Evolutionary conservation across 2,797 vertebrate genomes (phyloP).

Genomic region (Arrhamphus sclerolepis): DNA sequence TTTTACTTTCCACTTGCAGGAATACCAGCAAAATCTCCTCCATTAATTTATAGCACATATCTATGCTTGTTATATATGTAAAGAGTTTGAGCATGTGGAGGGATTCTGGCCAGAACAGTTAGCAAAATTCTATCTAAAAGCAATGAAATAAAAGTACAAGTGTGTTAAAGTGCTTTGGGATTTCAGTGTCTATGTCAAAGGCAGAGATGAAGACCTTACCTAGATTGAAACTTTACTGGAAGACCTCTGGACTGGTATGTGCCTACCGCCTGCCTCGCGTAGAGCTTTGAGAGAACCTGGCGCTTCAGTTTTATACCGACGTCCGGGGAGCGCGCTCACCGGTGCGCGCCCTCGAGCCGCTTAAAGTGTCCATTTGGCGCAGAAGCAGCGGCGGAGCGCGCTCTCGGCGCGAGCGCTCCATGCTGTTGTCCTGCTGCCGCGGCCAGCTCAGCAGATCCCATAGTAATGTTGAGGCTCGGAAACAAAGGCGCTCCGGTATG

Average conservation of each 20-base stretch:
- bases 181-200: slow-evolving; percentile 32
- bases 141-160: background rate
- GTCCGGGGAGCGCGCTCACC: slow-evolving; percentile 31
- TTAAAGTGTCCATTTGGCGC: background rate
- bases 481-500: slow-evolving; percentile 75
- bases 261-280: slow-evolving; percentile 78
- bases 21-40: too few species aligned
- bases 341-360: slow-evolving; percentile 15
- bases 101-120: background rate
- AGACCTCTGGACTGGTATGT: slow-evolving; percentile 68
- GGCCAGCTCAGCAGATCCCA: slow-evolving; percentile 82
- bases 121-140: background rate
- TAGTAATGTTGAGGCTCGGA: slow-evolving; percentile 46
- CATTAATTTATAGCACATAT: too few species aligned
- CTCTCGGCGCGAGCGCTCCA: slow-evolving; percentile 19
- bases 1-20: too few species aligned
- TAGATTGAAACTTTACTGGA: slow-evolving; percentile 71
- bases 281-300: slow-evolving; percentile 81
- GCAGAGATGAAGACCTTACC: slow-evolving; percentile 76
- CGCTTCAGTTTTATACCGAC: slow-evolving; percentile 83
- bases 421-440: slow-evolving; percentile 48
- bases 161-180: slow-evolving; percentile 56
- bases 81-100: too few species aligned
- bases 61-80: too few species aligned
- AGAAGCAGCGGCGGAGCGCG: slow-evolving; percentile 28